phyloP scores from a whole-genome alignment of 2,797 vertebrate species.

The Silurus aristotelis region DNA sequence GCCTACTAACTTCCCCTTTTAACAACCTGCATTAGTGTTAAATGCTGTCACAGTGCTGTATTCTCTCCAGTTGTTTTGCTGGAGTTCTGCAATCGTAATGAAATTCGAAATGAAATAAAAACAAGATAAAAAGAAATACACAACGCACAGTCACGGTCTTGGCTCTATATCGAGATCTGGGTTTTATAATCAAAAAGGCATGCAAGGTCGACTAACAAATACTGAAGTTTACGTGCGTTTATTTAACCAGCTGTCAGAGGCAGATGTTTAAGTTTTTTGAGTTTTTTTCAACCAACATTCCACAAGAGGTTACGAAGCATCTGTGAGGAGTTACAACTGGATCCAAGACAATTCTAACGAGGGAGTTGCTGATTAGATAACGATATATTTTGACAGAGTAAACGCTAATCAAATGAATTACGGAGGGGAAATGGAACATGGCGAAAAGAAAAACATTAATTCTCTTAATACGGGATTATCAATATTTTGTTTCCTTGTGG shows the following conservation, averaged over 20 bases:
- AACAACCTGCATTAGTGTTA: neutral
- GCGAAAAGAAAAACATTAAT: neutral
- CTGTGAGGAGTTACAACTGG: constrained; percentile 24
- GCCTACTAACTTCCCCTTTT: neutral
- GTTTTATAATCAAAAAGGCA: neutral
- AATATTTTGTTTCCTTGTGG: neutral
- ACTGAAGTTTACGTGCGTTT: neutral
- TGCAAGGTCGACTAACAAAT: neutral
- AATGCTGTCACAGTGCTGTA: neutral
- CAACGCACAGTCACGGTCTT: neutral
- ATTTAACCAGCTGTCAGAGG: constrained; percentile 1
- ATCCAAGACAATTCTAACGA: neutral
- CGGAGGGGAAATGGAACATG: neutral
- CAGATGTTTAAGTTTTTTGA: constrained; percentile 22
- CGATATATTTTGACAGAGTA: neutral
- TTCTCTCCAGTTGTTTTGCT: neutral
- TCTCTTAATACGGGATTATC: neutral
- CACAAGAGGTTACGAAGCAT: constrained; percentile 23
- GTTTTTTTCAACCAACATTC: constrained; percentile 10
- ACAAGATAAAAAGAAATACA: neutral
- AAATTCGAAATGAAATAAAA: neutral
- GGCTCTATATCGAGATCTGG: neutral
- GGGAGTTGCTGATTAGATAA: constrained; percentile 17
- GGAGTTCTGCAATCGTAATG: neutral
- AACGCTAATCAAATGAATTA: neutral